These are phyloP conservation scores for Thysanoteuthis rhombus DNA, from an alignment of 2,888 invertebrate species.

Conservation along the genomic window DNA sequence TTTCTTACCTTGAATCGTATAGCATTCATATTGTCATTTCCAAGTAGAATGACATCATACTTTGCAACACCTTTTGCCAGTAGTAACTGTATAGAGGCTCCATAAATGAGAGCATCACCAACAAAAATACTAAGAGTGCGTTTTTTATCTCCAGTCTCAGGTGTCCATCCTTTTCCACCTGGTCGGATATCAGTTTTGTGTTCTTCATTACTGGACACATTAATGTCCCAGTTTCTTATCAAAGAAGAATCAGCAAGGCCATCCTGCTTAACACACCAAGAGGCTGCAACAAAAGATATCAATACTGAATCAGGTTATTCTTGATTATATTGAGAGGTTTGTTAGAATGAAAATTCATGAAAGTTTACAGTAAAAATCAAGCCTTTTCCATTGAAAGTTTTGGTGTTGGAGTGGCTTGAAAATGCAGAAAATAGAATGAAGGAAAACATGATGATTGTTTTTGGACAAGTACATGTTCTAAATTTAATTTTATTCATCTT, in stretches of 20 bases:
- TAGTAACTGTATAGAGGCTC: not conserved
- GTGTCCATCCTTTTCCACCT: constrained; percentile 14
- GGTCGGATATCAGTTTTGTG: not conserved
- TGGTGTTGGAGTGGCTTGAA: no score
- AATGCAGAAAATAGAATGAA: no score
- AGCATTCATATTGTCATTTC: not conserved
- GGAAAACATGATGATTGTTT: no score
- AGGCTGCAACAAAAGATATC: not conserved
- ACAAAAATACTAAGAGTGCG: not conserved
- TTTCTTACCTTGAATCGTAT: not conserved
- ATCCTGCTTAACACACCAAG: not conserved
- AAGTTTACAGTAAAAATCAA: not conserved
- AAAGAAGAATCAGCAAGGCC: constrained; percentile 14
- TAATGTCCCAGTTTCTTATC: not conserved
- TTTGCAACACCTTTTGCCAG: not conserved
- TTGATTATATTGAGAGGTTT: no score
- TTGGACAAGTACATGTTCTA: no score
- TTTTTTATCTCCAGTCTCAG: not conserved
- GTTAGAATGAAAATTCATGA: no score
- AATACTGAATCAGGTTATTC: no score
- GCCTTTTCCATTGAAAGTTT: no score
- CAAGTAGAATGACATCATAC: not conserved
- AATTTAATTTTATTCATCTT: no score
- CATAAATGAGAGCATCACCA: not conserved
- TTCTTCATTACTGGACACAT: constrained; percentile 15